Percentiles rank a stretch among this genome's conserved stretches.
These are phyloP conservation scores for Noctilio leporinus DNA, from an alignment of 2,113 vertebrate species.

Conservation along the genomic window DNA sequence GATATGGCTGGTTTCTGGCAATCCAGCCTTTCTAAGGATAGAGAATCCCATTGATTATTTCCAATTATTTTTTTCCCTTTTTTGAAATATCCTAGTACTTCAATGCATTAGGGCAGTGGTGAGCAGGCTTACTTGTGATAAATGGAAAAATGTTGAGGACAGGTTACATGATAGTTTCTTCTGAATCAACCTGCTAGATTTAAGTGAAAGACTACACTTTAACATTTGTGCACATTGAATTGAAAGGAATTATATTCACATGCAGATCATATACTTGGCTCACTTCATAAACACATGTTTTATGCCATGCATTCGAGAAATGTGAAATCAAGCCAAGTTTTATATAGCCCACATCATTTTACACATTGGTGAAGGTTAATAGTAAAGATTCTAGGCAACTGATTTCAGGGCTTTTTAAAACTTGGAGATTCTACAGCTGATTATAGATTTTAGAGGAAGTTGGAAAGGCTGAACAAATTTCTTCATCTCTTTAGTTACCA, in stretches of 20 bases:
- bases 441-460: conserved; percentile 22
- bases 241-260: conserved; percentile 47
- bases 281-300: conserved; percentile 49
- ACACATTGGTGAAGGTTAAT: conserved; percentile 52
- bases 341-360: conserved; percentile 38
- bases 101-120: background rate
- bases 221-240: conserved; percentile 24
- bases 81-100: conserved; percentile 16
- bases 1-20: conserved; percentile 20
- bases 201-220: background rate
- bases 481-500: background rate
- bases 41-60: conserved; percentile 41
- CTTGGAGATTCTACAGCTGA: conserved; percentile 28
- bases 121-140: background rate
- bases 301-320: conserved; percentile 44
- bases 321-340: conserved; percentile 44
- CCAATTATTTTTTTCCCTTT: conserved; percentile 41
- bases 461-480: background rate
- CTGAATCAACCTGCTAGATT: background rate
- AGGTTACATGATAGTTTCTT: background rate
- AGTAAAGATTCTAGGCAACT: conserved; percentile 42
- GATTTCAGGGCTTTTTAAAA: conserved; percentile 47
- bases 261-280: conserved; percentile 50
- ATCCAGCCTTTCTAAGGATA: background rate
- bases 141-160: conserved; percentile 14